Evolutionary conservation across 23 tunicate species (phyloP).

Genomic region (Trididemnum miniatum): DNA sequence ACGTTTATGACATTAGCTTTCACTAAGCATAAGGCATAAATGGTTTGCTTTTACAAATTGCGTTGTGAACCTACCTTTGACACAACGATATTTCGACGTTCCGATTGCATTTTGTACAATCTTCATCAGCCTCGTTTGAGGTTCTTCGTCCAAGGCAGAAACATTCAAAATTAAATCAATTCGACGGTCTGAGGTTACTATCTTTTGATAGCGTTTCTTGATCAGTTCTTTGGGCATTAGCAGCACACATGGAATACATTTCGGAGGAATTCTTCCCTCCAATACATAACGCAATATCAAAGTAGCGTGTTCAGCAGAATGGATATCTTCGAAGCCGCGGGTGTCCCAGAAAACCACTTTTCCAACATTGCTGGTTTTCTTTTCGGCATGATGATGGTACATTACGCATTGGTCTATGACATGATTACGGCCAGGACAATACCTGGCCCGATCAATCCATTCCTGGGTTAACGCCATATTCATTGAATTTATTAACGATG

Average conservation of each 20-base stretch:
- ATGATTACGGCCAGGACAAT: conserved; percentile 95
- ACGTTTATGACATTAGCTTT: too few relatives aligned
- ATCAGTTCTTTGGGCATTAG: conserved; percentile 93
- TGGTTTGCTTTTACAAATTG: too few relatives aligned
- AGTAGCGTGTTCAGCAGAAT: conserved; percentile 85
- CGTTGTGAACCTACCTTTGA: conserved; percentile 87
- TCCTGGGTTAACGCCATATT: conserved; percentile 93
- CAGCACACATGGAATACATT: conserved; percentile 95
- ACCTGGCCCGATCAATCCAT: conserved; percentile 91
- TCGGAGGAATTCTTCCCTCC: conserved; percentile 96
- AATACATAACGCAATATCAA: conserved; percentile 93
- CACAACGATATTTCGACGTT: conserved; percentile 66
- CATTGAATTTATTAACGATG: conserved; percentile 97
- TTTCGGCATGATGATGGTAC: conserved; percentile 41
- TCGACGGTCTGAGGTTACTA: conserved; percentile 48
- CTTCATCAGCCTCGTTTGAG: conserved; percentile 64
- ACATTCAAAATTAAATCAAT: conserved; percentile 93
- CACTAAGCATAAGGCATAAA: too few relatives aligned
- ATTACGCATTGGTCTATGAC: conserved; percentile 90
- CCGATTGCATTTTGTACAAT: conserved; percentile 57
- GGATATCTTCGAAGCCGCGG: conserved; percentile 95
- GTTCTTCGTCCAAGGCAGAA: conserved; percentile 74
- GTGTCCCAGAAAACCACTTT: conserved; percentile 98
- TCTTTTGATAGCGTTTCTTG: conserved; percentile 89
- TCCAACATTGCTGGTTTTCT: conserved; percentile 44